Evolutionary conservation across 2,888 invertebrate genomes (phyloP).

Genomic region (Lepeophtheirus nordmannii): DNA sequence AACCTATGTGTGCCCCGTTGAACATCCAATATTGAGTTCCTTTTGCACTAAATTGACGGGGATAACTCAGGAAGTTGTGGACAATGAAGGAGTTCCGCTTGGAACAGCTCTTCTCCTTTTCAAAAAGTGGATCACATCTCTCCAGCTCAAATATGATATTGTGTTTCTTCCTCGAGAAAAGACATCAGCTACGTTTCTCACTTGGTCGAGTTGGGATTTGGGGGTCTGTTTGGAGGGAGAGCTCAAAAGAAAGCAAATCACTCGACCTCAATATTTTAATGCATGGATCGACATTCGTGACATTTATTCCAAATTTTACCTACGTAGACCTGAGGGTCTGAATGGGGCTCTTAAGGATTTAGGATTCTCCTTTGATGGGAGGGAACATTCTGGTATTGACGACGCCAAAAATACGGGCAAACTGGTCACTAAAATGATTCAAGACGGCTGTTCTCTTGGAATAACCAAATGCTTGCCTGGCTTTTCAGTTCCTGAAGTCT

Average conservation of each 20-base stretch:
- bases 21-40: background rate
- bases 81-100: slow-evolving; percentile 39
- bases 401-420: slow-evolving; percentile 47
- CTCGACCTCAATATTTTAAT: slow-evolving; percentile 40
- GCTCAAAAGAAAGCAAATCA: slow-evolving; percentile 43
- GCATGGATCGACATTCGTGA: slow-evolving; percentile 46
- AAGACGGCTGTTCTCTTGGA: slow-evolving; percentile 42
- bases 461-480: slow-evolving; percentile 34
- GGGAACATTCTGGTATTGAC: slow-evolving; percentile 45
- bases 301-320: slow-evolving; percentile 43
- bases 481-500: background rate
- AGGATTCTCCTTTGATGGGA: slow-evolving; percentile 44
- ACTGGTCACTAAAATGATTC: slow-evolving; percentile 42
- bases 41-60: slow-evolving; percentile 37
- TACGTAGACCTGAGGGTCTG: slow-evolving; percentile 40
- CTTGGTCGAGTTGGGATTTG: slow-evolving; percentile 51
- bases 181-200: slow-evolving; percentile 39
- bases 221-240: slow-evolving; percentile 44
- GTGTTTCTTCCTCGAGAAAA: slow-evolving; percentile 29
- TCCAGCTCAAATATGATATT: slow-evolving; percentile 37
- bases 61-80: slow-evolving; percentile 43
- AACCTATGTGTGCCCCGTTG: slow-evolving; percentile 15
- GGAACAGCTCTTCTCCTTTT: slow-evolving; percentile 41
- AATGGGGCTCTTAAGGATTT: slow-evolving; percentile 43
- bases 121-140: slow-evolving; percentile 41